Base-by-base conservation (phyloP, 35 echinoderm and acorn worm species). In the Acanthaster planci region DNA sequence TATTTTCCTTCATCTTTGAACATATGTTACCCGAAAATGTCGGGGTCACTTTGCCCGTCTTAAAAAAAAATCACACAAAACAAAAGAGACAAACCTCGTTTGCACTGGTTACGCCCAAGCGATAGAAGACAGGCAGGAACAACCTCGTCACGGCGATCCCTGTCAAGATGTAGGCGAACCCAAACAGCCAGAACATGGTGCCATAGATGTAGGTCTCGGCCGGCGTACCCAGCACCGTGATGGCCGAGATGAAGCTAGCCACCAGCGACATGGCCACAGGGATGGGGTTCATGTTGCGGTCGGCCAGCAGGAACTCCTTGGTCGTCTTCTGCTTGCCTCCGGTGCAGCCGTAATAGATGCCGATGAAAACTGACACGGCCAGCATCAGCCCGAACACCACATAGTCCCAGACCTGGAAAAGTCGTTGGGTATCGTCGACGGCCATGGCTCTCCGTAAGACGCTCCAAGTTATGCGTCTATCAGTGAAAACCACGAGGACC, bases 201-300 rank as follows among this genome's bases (percentile, higher is more conserved):
- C 91, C 91, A 64, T 89, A 76, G 51, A 89, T 12, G 76, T 93
- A 89, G 1, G 50, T 47, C 40, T 93, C 91, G 19, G 86, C 91
- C 22, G 91, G 91, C 7, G 86, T 93, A 47, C 76, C 54, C 22
- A 82, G 29, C 2, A 58, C 80, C 0, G 92, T 94, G 39, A 90
- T 90, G n/a, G 92, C 92, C 5, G 92, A 94, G 40, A 94, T 94
- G 60, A 94, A 94, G 78, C 92, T 90, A 22, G 92, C 92, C 34
- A 94, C 47, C 0, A 94, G 58, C 18, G 92, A 94, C 67, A 94
- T 64, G 0, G 77, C 76, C 0, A 90, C 92, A 2, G 92, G 92
- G 8, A 89, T 5, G 0, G 86, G 60, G 7, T 55, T 30, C 81
- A 94, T 89, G 42, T 81, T 86, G 3, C 92, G 51, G 40, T 94